phyloP scores from a whole-genome alignment of 2,888 invertebrate species.

The Synergus japonicus region DNA sequence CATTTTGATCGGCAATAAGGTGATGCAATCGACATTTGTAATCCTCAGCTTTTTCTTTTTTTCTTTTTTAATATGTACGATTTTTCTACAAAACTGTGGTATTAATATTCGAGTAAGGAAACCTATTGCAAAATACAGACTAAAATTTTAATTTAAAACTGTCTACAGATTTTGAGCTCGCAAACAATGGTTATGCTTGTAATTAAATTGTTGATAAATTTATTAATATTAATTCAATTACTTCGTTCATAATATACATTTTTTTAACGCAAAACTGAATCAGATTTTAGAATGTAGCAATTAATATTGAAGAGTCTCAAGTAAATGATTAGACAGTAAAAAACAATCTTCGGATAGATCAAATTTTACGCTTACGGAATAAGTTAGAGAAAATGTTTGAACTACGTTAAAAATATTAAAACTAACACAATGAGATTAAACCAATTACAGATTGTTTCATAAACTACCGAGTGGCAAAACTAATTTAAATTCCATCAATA shows the following conservation, averaged over 20 bases:
- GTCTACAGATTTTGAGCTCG: background rate
- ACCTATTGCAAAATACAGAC: background rate
- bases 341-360: background rate
- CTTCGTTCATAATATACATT: background rate
- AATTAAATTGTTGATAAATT: background rate
- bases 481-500: too few species aligned
- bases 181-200: background rate
- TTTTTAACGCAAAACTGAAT: background rate
- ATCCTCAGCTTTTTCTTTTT: conserved; percentile 18
- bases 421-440: background rate
- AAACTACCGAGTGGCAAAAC: background rate
- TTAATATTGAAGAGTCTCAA: background rate
- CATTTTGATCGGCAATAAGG: conserved; percentile 80
- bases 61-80: background rate
- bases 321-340: background rate
- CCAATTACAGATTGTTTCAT: background rate
- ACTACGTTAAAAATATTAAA: background rate
- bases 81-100: conserved; percentile 37
- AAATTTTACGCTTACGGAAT: background rate
- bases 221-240: background rate
- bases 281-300: background rate
- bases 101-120: conserved; percentile 28
- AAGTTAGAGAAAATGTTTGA: background rate
- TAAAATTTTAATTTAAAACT: background rate
- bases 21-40: conserved; percentile 18